Conservation (phyloP, 2,113 vertebrate species). For the Conger conger region DNA sequence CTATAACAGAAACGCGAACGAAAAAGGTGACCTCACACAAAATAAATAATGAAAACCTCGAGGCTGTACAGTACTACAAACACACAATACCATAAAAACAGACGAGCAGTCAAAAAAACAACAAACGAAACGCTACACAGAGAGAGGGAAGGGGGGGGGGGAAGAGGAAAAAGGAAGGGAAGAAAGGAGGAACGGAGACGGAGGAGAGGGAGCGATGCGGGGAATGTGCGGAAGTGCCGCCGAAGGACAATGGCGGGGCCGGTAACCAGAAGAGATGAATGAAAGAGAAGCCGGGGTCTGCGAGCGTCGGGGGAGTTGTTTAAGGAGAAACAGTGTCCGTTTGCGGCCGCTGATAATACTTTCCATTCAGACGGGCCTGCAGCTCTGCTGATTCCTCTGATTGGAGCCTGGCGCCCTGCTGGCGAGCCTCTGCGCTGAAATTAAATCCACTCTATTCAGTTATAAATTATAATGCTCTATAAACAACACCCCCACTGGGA, state of each 20-base stretch:
- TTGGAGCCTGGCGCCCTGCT: constrained; percentile 98
- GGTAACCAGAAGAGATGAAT: constrained; percentile 86
- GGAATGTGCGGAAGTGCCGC: constrained; percentile 62
- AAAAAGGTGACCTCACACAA: neutral
- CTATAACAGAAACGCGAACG: neutral
- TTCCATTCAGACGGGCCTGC: constrained; percentile 95
- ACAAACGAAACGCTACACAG: constrained; percentile 33
- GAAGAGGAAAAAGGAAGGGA: neutral
- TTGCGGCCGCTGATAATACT: constrained; percentile 97
- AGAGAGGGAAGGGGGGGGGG: constrained; percentile 24
- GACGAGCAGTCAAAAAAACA: neutral
- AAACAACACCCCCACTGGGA: constrained; percentile 97
- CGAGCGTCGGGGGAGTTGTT: constrained; percentile 88
- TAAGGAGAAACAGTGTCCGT: constrained; percentile 97
- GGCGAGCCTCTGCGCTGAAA: constrained; percentile 96
- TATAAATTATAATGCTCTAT: constrained; percentile 99
- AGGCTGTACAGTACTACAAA: neutral
- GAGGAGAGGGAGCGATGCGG: constrained; percentile 53
- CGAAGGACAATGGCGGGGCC: constrained; percentile 54
- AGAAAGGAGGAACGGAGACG: constrained; percentile 27
- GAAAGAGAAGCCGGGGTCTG: constrained; percentile 76
- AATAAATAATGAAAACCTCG: neutral
- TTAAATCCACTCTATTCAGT: constrained; percentile 99
- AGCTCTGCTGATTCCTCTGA: constrained; percentile 92
- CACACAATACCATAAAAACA: neutral